Base-by-base conservation (phyloP, 2,888 invertebrate genomes). In the Rhyacophila evoluta region DNA sequence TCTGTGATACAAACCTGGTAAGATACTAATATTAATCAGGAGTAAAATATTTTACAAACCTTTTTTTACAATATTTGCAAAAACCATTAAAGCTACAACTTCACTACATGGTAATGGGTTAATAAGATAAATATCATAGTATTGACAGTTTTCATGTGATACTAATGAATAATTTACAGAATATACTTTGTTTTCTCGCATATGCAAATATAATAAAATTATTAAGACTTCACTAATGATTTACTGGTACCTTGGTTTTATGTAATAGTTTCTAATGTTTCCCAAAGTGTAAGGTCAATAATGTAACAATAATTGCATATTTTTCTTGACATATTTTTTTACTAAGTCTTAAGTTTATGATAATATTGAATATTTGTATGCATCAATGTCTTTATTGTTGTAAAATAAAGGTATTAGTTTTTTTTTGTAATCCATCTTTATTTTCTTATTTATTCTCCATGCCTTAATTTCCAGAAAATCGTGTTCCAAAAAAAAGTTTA, bases 351-450 rank as follows among this genome's bases (percentile, higher is more conserved):
- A 29, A 36, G 55, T 73, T 73, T 27, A 38, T 28, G 37, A 25
- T 36, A 36, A 19, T 37, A 72, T 36, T 36, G 37, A 36, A 73
- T 74, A 55, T 74, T 39, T 8, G 67, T 29, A 74, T 29, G 29
- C 15, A 67, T 29, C 55, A 74, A 74, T 74, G 74, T 74, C 74
- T 74, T 74, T 74, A 74, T 74, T 74, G 74, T 74, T 74, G 15
- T 74, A 67, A 55, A 74, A 74, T 74, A 74, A 67, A 74, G 74
- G 74, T 33, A 72, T 72, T 72, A 36, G 19, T 25, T 37, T 72
- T 72, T 69, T 36, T 37, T 72, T 55, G 38, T 33, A 33, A 33
- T n/a, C n/a, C n/a, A n/a, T n/a, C n/a, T n/a, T n/a, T n/a, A n/a
- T n/a, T n/a, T n/a, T n/a, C n/a, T n/a, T n/a, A n/a, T n/a, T n/a